A percentile compares a stretch with the other conserved stretches of the same genome.
phyloP scores from a whole-genome alignment of 2,888 invertebrate genomes.

The Synanthedon formicaeformis region DNA sequence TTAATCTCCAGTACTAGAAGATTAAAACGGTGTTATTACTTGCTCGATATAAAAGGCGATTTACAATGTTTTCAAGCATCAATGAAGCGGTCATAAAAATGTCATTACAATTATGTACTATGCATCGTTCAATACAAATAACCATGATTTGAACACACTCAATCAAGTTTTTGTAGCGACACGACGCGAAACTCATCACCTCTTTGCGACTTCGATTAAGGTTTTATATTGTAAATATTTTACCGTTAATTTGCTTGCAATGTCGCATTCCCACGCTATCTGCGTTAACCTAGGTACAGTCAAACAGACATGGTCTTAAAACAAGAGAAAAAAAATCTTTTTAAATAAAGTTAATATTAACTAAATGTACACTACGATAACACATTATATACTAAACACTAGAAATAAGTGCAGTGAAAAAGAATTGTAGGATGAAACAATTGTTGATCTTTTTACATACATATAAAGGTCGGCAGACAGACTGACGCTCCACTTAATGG shows the following conservation, averaged over 20 bases:
- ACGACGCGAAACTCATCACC: conserved; percentile 8
- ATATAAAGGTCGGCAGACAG: no score
- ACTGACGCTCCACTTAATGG: no score
- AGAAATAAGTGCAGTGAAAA: no score
- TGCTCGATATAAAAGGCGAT: no score
- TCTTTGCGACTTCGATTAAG: conserved; percentile 9
- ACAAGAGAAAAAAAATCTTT: no score
- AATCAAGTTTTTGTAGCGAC: conserved; percentile 10
- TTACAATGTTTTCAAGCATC: neutral
- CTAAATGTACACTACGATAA: no score
- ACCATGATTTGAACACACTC: conserved; percentile 5
- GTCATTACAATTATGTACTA: conserved; percentile 10
- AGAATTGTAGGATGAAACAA: no score
- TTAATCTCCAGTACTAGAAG: no score
- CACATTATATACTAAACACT: no score
- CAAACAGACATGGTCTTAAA: neutral
- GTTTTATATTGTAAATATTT: conserved; percentile 4
- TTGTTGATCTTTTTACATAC: no score
- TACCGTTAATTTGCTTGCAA: conserved; percentile 8
- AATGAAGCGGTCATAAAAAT: conserved; percentile 9
- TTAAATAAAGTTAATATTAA: no score
- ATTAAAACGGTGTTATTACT: no score
- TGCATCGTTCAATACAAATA: conserved; percentile 8
- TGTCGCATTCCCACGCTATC: conserved; percentile 23
- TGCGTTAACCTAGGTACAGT: conserved; percentile 10